Evolutionary conservation across 2,113 vertebrate species (phyloP).

Genomic region (Struthio camelus): DNA sequence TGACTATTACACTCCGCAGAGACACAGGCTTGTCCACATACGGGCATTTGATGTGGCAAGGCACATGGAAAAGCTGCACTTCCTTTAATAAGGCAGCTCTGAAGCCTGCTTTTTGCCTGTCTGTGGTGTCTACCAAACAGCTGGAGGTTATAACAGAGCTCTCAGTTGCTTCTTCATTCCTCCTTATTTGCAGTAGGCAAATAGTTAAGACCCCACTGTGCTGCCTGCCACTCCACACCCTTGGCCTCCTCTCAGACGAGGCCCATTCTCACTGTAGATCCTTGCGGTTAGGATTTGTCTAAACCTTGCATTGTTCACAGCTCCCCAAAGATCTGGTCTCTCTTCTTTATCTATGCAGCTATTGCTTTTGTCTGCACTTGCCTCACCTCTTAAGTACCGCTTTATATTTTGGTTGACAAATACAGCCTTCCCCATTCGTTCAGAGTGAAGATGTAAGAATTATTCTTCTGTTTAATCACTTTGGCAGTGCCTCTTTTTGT

Average conservation of each 20-base stretch:
- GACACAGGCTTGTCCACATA: neutral
- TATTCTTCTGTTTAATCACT: neutral
- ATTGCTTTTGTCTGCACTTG: neutral
- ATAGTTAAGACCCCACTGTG: rapidly evolving
- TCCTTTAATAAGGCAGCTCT: neutral
- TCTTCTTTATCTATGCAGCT: neutral
- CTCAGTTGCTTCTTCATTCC: neutral
- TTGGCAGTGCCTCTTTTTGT: neutral
- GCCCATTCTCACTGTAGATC: neutral
- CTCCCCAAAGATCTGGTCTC: neutral
- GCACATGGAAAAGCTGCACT: neutral
- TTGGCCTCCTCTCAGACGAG: neutral
- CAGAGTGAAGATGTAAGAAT: neutral
- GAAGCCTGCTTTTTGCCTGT: neutral
- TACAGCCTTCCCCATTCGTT: neutral
- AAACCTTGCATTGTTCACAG: neutral
- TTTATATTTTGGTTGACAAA: neutral
- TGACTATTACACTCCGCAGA: neutral
- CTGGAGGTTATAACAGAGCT: neutral
- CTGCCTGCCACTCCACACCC: no score
- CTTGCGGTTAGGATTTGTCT: neutral
- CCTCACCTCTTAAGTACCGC: neutral
- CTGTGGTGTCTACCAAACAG: neutral
- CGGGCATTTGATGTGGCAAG: neutral
- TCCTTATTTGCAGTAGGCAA: neutral